These are phyloP conservation scores for Halichoerus grypus DNA, from an alignment of 2,113 vertebrate species.

Conservation along the genomic window DNA sequence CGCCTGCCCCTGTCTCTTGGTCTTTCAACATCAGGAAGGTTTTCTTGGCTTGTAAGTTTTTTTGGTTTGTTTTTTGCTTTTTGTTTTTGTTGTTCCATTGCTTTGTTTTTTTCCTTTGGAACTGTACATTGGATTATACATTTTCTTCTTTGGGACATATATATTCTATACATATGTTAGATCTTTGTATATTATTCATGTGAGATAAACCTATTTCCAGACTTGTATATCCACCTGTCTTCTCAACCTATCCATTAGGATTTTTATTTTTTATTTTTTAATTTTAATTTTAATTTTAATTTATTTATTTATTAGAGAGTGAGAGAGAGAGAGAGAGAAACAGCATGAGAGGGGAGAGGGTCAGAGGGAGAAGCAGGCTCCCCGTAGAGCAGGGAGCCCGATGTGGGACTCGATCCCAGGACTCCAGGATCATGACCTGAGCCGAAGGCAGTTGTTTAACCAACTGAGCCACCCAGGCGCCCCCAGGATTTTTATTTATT, in stretches of 20 bases:
- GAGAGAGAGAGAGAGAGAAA: no score
- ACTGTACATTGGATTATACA: not conserved
- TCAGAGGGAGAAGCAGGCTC: no score
- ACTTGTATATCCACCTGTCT: not conserved
- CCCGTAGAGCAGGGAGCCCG: no score
- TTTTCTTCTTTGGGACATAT: not conserved
- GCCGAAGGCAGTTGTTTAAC: no score
- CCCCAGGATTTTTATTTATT: not conserved
- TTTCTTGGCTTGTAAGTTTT: not conserved
- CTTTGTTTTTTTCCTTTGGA: not conserved
- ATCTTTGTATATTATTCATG: not conserved
- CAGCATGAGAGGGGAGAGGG: no score
- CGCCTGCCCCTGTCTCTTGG: not conserved
- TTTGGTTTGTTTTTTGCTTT: not conserved
- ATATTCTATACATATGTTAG: not conserved
- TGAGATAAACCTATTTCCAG: not conserved
- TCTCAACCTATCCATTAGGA: not conserved
- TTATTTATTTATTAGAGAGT: not conserved
- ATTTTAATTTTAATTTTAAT: no score
- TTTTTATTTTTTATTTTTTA: not conserved
- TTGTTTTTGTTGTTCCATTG: not conserved
- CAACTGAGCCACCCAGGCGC: no score
- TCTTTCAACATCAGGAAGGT: not conserved
- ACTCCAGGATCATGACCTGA: no score
- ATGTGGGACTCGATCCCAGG: no score